Conservation (phyloP, 2,113 vertebrate species). For the Rallus limicola region DNA sequence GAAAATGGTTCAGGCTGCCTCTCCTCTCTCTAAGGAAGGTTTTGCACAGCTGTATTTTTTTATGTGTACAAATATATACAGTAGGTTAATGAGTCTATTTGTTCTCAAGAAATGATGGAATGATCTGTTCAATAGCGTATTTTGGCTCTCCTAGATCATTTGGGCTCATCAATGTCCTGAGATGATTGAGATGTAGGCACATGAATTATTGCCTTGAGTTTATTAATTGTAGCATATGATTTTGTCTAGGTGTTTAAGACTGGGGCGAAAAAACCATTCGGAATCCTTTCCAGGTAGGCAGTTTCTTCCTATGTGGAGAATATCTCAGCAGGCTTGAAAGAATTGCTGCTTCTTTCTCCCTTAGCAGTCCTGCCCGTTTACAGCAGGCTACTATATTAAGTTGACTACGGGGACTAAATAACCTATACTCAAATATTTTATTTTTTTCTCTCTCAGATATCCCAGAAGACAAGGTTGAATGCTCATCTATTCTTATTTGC, state of each 20-base stretch:
- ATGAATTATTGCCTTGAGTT: background rate
- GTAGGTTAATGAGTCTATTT: background rate
- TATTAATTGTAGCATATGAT: background rate
- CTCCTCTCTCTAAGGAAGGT: background rate
- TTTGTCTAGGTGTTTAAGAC: background rate
- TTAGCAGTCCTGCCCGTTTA: background rate
- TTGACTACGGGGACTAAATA: background rate
- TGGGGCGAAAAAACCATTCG: background rate
- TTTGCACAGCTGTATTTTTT: background rate
- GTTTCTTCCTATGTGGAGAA: background rate
- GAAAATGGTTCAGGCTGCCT: background rate
- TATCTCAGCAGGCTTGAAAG: background rate
- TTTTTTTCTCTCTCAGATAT: background rate
- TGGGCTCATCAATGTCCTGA: background rate
- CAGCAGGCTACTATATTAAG: background rate
- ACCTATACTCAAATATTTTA: background rate
- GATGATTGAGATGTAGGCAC: fast-evolving
- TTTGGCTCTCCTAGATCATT: background rate
- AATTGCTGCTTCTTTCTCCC: background rate
- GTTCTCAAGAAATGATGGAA: background rate
- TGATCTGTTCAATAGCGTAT: background rate
- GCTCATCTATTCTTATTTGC: background rate
- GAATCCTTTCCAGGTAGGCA: background rate
- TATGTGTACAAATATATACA: background rate
- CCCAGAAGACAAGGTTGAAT: background rate